A percentile compares a stretch with the other conserved stretches of the same genome.
phyloP scores from a whole-genome alignment of 2,797 vertebrate genomes.

The Muscicapa comitata region DNA sequence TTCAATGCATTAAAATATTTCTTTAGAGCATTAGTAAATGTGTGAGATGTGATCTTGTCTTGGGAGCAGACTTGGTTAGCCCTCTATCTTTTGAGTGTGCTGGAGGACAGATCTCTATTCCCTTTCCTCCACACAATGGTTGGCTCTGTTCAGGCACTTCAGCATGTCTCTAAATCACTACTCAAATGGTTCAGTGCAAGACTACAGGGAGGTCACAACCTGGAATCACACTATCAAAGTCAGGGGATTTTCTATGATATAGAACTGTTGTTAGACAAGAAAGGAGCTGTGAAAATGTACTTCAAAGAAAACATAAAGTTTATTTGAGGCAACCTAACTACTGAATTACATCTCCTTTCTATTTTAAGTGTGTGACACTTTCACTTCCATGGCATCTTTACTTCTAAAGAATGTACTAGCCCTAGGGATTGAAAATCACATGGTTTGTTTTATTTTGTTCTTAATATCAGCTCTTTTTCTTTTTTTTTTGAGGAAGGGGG shows the following conservation, averaged over 20 bases:
- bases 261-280: not conserved
- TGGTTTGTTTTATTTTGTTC: not conserved
- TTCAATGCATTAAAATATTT: not conserved
- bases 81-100: not conserved
- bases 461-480: not conserved
- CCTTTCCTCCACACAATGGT: not conserved
- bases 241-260: not conserved
- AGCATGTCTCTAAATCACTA: not conserved
- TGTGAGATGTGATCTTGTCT: not conserved
- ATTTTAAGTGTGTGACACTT: not conserved
- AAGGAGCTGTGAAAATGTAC: not conserved
- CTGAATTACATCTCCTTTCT: not conserved
- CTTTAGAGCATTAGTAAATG: not conserved
- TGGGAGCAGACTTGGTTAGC: not conserved
- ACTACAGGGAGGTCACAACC: not conserved
- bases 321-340: not conserved
- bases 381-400: rapidly evolving
- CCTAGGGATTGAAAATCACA: not conserved
- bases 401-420: not conserved
- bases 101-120: not conserved
- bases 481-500: too few relatives aligned
- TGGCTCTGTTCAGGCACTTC: not conserved
- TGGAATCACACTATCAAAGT: not conserved
- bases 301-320: not conserved
- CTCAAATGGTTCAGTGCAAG: not conserved